Conservation (phyloP, 2,797 vertebrate species). For the Hirundo rustica region DNA sequence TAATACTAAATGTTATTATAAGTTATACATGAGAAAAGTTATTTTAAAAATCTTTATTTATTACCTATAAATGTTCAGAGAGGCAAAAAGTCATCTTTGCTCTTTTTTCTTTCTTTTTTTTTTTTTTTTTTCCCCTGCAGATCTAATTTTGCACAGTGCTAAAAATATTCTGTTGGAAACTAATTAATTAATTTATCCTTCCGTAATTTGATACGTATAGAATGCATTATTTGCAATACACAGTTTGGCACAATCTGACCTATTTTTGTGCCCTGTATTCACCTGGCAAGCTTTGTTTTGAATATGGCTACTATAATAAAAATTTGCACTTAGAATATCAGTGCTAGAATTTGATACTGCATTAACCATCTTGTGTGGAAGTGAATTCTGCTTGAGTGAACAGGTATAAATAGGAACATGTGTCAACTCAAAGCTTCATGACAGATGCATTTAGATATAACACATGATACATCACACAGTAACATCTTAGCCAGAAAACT, state of each 20-base stretch:
- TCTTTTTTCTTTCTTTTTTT: neutral
- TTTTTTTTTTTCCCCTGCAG: neutral
- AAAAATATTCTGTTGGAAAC: neutral
- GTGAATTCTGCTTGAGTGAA: constrained; percentile 5
- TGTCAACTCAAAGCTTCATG: constrained; percentile 57
- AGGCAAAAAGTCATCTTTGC: neutral
- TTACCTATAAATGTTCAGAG: neutral
- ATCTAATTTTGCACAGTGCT: neutral
- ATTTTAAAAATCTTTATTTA: neutral
- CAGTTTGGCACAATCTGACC: neutral
- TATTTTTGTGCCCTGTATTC: neutral
- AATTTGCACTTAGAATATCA: neutral
- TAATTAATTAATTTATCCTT: neutral
- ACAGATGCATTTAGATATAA: constrained; percentile 63
- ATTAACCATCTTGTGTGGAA: neutral
- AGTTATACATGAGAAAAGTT: neutral
- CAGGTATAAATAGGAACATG: constrained; percentile 56
- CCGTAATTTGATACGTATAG: neutral
- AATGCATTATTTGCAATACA: neutral
- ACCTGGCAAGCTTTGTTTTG: neutral
- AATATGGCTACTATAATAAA: neutral
- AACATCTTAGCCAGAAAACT: constrained; percentile 53
- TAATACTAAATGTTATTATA: neutral
- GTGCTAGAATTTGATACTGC: neutral
- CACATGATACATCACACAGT: constrained; percentile 61